These are phyloP conservation scores for Sturnira hondurensis DNA, from an alignment of 2,113 vertebrate genomes.

Conservation along the genomic window DNA sequence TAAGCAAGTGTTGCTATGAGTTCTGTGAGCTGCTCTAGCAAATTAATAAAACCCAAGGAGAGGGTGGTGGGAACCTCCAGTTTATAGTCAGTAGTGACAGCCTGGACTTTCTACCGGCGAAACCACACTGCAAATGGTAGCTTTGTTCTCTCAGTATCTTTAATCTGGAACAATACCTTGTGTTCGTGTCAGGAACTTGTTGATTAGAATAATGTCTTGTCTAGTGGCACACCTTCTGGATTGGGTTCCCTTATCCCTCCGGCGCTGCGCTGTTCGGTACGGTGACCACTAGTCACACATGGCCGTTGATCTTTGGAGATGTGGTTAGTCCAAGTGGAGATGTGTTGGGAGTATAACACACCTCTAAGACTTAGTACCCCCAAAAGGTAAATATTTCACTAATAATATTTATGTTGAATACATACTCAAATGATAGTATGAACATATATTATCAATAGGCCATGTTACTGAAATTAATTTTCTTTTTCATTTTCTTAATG, in stretches of 20 bases:
- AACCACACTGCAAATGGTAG: background rate
- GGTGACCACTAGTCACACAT: background rate
- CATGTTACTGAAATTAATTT: background rate
- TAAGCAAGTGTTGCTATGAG: background rate
- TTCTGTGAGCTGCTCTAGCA: background rate
- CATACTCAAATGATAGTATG: background rate
- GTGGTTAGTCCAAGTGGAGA: background rate
- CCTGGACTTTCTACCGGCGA: background rate
- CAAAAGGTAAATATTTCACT: background rate
- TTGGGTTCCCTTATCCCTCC: background rate
- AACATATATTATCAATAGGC: background rate
- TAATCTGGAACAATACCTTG: background rate
- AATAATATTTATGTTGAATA: background rate
- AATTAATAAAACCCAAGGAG: background rate
- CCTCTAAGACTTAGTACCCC: conserved; percentile 8
- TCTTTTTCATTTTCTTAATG: background rate
- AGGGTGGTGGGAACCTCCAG: background rate
- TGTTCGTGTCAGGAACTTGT: background rate
- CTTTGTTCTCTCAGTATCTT: background rate
- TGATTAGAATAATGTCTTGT: background rate
- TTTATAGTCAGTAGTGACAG: background rate
- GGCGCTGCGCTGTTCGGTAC: background rate
- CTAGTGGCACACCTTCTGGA: background rate
- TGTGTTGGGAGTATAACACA: background rate
- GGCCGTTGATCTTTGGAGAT: background rate